Conservation (phyloP, 2,113 vertebrate species). For the Neomonachus schauinslandi region DNA sequence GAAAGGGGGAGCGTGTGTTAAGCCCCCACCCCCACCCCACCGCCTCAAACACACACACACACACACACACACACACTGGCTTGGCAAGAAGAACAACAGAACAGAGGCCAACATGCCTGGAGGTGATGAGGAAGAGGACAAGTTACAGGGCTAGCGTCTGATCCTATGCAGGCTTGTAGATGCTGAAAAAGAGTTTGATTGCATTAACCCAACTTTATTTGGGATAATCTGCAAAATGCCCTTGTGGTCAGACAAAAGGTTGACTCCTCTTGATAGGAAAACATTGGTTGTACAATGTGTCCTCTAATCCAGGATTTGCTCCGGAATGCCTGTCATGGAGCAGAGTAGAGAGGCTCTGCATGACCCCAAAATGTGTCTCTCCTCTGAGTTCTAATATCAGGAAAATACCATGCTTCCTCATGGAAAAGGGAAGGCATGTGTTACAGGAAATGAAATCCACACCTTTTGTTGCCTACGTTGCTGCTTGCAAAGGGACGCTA, state of each 20-base stretch:
- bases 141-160: background rate
- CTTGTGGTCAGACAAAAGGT: background rate
- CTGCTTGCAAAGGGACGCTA: background rate
- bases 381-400: background rate
- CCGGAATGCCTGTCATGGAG: background rate
- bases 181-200: background rate
- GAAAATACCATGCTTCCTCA: background rate
- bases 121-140: background rate
- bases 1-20: background rate
- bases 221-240: background rate
- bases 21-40: background rate
- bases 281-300: background rate
- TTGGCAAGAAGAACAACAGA: background rate
- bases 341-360: background rate
- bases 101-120: background rate
- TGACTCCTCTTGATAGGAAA: background rate
- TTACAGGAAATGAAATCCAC: background rate
- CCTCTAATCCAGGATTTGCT: background rate
- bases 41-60: background rate
- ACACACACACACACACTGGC: background rate
- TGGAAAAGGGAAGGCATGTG: background rate
- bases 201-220: background rate
- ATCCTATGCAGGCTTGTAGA: background rate
- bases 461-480: background rate
- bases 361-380: rapidly evolving